Base-by-base conservation (phyloP, 53 echinoderm and acorn worm species). In the Paelopatides confundens region DNA sequence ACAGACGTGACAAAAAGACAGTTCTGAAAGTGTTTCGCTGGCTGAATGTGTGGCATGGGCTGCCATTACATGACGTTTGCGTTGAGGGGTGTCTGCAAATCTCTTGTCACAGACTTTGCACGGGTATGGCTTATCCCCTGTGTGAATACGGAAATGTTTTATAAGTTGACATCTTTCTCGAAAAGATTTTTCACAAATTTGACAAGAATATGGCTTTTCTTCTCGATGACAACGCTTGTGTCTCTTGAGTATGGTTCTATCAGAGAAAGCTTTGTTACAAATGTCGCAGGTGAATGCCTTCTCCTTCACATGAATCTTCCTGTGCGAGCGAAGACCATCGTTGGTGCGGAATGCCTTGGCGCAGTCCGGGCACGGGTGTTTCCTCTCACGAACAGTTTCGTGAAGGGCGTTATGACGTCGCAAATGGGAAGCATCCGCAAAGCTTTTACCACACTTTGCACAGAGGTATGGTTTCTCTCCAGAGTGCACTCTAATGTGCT, bases 401-500 rank as follows among this genome's bases (percentile, higher is more conserved):
- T 92, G 92, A 8, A 85, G 71, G 2, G 58, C 49, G 15, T 46
- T 85, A 79, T 92, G 92, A 5, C 85, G 67, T 26, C 69, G 76
- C 30, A 92, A 69, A 33, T 92, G 85, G 17, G 76, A 89, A 37
- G 88, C 65, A 4, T 77, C 85, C 15, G 71, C 65, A 52, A 92
- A 92, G 31, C 65, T 43, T 77, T 92, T 92, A 6, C 85, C 66
- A 31, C 92, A 92, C 23, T 47, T 62, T 28, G 82, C 77, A 40
- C 92, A 92, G 40, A 71, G 66, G 31, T 85, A 81, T 13, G 88
- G 92, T 27, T 78, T 85, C 23, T 85, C 92, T 9, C 92, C 88
- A 1, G 88, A 65, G 62, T 92, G 92, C 18, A 70, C 88, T 27
- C 85, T 76, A 58, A 63, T 62, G 69, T 92, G 92, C 32, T 76